Evolutionary conservation across 2,113 vertebrate species (phyloP).

Genomic region (Phylloscopus trochiloides): DNA sequence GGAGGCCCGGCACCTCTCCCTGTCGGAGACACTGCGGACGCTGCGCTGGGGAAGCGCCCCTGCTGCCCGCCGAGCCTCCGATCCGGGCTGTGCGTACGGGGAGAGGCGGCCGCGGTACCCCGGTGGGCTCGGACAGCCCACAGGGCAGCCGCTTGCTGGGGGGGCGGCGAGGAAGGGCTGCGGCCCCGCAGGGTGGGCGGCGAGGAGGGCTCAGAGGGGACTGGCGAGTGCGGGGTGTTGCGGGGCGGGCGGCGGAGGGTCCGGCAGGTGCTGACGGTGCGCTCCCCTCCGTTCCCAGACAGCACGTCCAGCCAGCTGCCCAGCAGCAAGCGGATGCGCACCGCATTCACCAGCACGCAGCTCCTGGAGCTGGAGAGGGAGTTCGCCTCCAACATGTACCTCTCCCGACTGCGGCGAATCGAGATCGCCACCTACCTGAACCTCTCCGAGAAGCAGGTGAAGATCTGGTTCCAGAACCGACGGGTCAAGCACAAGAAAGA

Average conservation of each 20-base stretch:
- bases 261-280: neutral
- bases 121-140: neutral
- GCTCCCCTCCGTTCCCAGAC: slow-evolving; percentile 72
- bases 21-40: too few species aligned
- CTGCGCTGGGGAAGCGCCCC: accelerated
- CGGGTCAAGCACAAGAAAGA: slow-evolving; percentile 99
- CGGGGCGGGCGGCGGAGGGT: neutral
- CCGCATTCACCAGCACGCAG: slow-evolving; percentile 98
- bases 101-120: too few species aligned
- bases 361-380: slow-evolving; percentile 96
- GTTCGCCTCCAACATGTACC: slow-evolving; percentile 98
- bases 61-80: neutral
- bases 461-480: slow-evolving; percentile 99
- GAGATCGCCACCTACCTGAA: slow-evolving; percentile 99
- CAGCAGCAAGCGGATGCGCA: slow-evolving; percentile 98
- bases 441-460: slow-evolving; percentile 98
- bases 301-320: slow-evolving; percentile 87
- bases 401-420: slow-evolving; percentile 95
- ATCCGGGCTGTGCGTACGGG: neutral
- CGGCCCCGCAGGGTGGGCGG: neutral
- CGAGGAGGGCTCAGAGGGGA: neutral
- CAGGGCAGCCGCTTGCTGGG: neutral
- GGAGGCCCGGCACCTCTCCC: neutral
- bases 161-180: neutral
- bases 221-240: accelerated